Evolutionary conservation across 2,113 vertebrate species (phyloP), one percentile per base, ranked within the genome.

Genomic region (Haliaeetus leucogaster): DNA sequence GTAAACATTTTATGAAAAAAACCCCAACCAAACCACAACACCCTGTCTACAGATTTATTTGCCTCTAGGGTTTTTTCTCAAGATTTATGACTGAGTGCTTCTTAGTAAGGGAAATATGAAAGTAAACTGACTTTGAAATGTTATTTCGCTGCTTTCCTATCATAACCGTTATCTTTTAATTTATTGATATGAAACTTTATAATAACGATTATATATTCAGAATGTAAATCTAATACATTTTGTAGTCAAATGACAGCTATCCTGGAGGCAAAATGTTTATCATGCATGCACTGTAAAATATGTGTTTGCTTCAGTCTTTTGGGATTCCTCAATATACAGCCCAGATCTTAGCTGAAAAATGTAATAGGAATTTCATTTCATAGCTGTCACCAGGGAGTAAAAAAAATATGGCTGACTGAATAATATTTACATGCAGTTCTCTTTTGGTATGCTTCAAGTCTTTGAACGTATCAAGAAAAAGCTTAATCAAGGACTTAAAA

Each of bases 321-420:
- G 96, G 70, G 72, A 92, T 80, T 86, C 53, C 34, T 89, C 34
- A 48, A 32, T 58, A 85, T 68, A 85, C 25, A 91, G 85, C 7
- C 14, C 23, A 86, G 38, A 92, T 86, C 66, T 89, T 65, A 85
- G 50, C 29, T 82, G 70, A 85, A 95, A 96, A 89, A 92, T 70
- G 47, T 76, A 92, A 85, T 19, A 93, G 7, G 59, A 96, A 95
- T 88, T 95, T 89, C 62, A 94, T 95, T 87, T 85, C 73, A 80
- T 70, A 85, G 63, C n/a, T 95, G 80, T 77, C 93, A 91, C 25
- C 13, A 27, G n/a, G 50, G 92, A 95, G 16, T 34, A 68, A 95
- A 86, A 79, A 74, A 79, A 76, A 22, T 15, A 78, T 42, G 32
- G 16, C 50, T 94, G 62, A 50, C 42, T 86, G 74, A 94, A 82